Percentiles rank a stretch among this genome's conserved stretches.
Conservation (phyloP, 1,140 invertebrate species). For the Calephelis nemesis region DNA sequence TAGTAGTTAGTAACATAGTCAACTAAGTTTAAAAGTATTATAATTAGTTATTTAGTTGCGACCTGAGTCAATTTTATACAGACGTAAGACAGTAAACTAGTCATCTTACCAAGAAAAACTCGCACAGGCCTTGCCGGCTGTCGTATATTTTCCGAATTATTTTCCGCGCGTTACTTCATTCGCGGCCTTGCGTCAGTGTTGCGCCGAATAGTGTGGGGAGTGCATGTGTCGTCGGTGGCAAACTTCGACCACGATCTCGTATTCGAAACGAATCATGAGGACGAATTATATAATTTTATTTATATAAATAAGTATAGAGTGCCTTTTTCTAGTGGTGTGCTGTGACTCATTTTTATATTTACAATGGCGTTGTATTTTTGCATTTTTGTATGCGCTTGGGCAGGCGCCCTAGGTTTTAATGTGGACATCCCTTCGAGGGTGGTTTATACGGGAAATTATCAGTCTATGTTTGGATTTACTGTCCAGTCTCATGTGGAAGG, state of each 20-base stretch:
- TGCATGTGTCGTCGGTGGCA: conserved; percentile 34
- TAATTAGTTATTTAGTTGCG: background rate
- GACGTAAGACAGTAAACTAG: conserved; percentile 16
- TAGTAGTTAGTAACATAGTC: no score
- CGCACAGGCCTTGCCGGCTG: conserved; percentile 32
- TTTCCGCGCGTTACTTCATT: conserved; percentile 57
- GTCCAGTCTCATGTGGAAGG: conserved; percentile 67
- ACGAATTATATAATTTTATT: conserved; percentile 62
- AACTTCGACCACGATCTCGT: conserved; percentile 53
- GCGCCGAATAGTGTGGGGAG: conserved; percentile 37
- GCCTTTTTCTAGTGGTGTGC: conserved; percentile 42
- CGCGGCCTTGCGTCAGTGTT: conserved; percentile 46
- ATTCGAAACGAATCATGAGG: conserved; percentile 69
- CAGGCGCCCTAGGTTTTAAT: conserved; percentile 59
- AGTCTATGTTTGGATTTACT: conserved; percentile 74
- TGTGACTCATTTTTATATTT: conserved; percentile 46
- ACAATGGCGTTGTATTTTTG: conserved; percentile 62
- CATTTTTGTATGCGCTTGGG: conserved; percentile 57
- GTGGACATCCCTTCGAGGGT: conserved; percentile 73
- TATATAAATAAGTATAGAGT: conserved; percentile 39
- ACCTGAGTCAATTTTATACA: conserved; percentile 27
- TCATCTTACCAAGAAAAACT: conserved; percentile 52
- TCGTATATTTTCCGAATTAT: conserved; percentile 46
- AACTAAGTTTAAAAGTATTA: no score
- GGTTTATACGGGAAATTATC: conserved; percentile 62